Base-by-base conservation (phyloP, 2,888 invertebrate genomes). In the Athrips mouffetella region DNA sequence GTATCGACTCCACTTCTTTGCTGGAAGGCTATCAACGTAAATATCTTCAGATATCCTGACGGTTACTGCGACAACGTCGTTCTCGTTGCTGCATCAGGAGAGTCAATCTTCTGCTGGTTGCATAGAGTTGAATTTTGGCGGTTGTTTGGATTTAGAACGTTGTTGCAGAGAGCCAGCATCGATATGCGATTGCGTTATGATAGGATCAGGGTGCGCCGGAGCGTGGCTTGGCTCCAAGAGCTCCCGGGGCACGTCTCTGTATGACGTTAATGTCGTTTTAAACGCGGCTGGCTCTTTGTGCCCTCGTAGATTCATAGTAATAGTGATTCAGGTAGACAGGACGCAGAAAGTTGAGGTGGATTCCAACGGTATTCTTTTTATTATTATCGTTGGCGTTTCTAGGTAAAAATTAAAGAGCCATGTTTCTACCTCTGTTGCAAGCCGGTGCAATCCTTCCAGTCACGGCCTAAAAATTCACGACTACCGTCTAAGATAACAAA, bases 111-210 rank as follows among this genome's bases (percentile, higher is more conserved):
- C 56, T 50, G 27, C 8, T 31, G 25, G 3, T n/a, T 23, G 7
- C 4, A 42, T 73, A 82, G 63, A 67, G 79, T 73, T 67, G 57
- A 63, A 35, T 63, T 53, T 73, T 40, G 49, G 18, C 30, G 23
- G 29, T 29, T 10, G 3, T 33, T 18, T 31, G 29, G n/a, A 50
- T 48, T 35, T 70, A 54, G 65, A 59, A 78, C 78, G 48, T 53
- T 80, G 62, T 77, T 69, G 53, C 33, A 61, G 52, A 69, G 59
- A 41, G 47, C 33, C 50, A 53, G 52, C 54, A 58, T 58, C 68
- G 74, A 77, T 79, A 83, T 84, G 78, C 80, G 77, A 87, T 85
- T 85, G 81, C 85, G 81, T 83, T 88, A 85, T 87, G 87, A 87
- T 87, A 82, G 87, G 87, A 88, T 88, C 85, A 77, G 87, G 71